Percentiles rank a stretch among this genome's conserved stretches.
These are phyloP conservation scores for Panulirus ornatus DNA, from an alignment of 1,140 invertebrate genomes.

Conservation along the genomic window DNA sequence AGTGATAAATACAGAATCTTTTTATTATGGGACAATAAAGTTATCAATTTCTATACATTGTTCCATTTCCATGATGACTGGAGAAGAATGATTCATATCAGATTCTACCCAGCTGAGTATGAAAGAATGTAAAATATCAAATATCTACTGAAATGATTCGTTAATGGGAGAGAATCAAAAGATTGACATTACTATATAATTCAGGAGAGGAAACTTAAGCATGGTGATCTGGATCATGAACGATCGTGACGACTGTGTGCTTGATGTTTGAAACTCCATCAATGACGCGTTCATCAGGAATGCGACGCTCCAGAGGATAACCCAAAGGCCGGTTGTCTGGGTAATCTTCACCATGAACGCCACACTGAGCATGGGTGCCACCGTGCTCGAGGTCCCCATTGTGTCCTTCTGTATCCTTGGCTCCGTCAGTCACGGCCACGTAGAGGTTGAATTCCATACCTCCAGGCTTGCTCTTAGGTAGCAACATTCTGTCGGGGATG, in stretches of 20 bases:
- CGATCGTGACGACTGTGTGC: neutral
- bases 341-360: constrained; percentile 13
- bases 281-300: constrained; percentile 39
- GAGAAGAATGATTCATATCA: no score
- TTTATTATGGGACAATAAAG: no score
- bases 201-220: no score
- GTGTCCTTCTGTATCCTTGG: constrained; percentile 13
- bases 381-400: constrained; percentile 1
- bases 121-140: no score
- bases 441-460: constrained; percentile 32
- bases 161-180: no score
- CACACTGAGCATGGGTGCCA: constrained; percentile 30
- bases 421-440: constrained; percentile 36
- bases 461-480: constrained; percentile 25
- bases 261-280: constrained; percentile 22
- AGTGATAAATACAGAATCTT: no score
- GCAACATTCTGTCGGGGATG: constrained; percentile 30
- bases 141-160: no score
- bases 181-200: no score
- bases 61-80: no score
- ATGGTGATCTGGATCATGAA: no score
- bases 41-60: no score
- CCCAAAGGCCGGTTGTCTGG: constrained; percentile 43
- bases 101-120: no score
- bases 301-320: constrained; percentile 40